Conservation (phyloP, 2,888 invertebrate species). For the Carterocephalus palaemon region DNA sequence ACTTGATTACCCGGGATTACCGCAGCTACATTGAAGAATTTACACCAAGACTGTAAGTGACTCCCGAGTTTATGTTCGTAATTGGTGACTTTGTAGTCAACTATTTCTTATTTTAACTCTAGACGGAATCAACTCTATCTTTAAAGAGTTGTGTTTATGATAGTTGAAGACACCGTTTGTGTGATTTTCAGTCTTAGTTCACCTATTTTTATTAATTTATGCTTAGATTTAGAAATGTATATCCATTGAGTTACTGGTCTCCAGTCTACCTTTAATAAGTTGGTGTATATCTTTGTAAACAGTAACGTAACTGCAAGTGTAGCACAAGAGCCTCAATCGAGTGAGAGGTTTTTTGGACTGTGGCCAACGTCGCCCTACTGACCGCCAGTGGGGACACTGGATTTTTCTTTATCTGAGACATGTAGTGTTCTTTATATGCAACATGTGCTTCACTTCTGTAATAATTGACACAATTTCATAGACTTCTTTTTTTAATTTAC, state of each 20-base stretch:
- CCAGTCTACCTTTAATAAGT: no score
- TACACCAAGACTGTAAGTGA: no score
- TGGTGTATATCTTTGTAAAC: neutral
- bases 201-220: no score
- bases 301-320: neutral
- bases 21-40: constrained; percentile 7
- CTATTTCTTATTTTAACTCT: no score
- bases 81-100: no score
- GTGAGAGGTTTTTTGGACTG: constrained; percentile 23
- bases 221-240: no score
- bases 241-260: no score
- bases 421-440: constrained; percentile 14
- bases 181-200: no score
- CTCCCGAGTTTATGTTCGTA: no score
- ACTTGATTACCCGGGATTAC: constrained; percentile 21
- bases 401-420: constrained; percentile 18
- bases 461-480: constrained; percentile 21
- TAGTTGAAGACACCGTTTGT: no score
- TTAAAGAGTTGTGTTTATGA: no score
- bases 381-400: constrained; percentile 20
- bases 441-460: constrained; percentile 6
- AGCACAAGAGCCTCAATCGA: constrained; percentile 7
- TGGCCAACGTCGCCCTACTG: constrained; percentile 17
- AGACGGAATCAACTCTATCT: no score
- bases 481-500: constrained; percentile 4